Percentiles rank a stretch among this genome's conserved stretches.
These are phyloP conservation scores for Popillia japonica DNA, from an alignment of 1,140 invertebrate genomes.

Conservation along the genomic window DNA sequence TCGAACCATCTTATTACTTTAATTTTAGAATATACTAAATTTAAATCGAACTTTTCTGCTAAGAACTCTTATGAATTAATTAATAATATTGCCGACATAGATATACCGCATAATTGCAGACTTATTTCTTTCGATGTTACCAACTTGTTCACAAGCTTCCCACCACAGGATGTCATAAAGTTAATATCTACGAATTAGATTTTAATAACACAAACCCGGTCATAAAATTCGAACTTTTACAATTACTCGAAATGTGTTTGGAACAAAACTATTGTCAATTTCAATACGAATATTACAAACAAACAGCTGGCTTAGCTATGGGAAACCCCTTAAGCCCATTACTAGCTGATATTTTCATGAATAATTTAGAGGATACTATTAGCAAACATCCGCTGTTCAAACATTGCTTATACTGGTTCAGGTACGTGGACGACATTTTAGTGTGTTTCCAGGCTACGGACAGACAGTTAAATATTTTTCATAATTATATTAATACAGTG, in stretches of 20 bases:
- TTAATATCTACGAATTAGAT: too few species aligned
- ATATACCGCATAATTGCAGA: background rate
- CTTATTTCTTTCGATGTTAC: background rate
- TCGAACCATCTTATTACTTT: background rate
- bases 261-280: background rate
- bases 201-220: too few species aligned
- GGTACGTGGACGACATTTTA: constrained; percentile 36
- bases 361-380: constrained; percentile 5
- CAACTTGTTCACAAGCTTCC: background rate
- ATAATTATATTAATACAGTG: background rate
- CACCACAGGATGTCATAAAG: background rate
- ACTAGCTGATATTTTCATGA: constrained; percentile 35
- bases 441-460: constrained; percentile 6
- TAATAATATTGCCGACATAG: background rate
- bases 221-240: background rate
- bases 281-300: background rate
- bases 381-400: background rate
- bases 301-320: background rate
- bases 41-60: background rate
- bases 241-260: background rate
- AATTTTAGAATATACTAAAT: background rate
- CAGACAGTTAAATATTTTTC: background rate
- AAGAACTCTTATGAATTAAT: background rate
- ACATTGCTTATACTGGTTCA: background rate
- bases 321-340: constrained; percentile 35